Conservation (phyloP, 2,888 invertebrate species). For the Pristionchus maxplancki region DNA sequence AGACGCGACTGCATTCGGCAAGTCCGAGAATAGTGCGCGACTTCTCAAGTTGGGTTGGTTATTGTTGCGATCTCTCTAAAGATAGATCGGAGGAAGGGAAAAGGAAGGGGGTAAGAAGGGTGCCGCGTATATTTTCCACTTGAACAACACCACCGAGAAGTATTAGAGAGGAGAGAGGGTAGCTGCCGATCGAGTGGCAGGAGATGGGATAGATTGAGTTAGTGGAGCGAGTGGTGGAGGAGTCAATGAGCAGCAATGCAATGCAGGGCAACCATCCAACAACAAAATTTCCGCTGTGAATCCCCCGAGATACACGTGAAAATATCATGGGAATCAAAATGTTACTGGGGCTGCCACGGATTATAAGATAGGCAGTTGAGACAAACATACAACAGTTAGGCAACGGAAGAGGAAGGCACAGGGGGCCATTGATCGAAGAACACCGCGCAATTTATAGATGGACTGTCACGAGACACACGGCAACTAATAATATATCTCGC, state of each 20-base stretch:
- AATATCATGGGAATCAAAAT: conserved; percentile 9
- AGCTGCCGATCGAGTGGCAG: background rate
- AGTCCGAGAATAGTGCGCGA: background rate
- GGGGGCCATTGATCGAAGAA: background rate
- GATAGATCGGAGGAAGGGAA: background rate
- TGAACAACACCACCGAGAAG: conserved; percentile 3
- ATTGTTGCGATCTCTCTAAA: conserved; percentile 9
- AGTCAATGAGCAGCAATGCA: background rate
- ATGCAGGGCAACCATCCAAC: background rate
- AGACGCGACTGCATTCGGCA: background rate
- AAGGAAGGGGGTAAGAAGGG: background rate
- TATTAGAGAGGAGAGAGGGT: background rate
- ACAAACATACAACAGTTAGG: background rate
- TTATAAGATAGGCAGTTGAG: background rate
- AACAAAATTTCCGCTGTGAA: background rate
- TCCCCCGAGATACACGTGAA: background rate
- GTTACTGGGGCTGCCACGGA: background rate
- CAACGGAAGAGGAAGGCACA: background rate
- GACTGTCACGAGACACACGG: background rate
- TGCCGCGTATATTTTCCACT: conserved; percentile 17
- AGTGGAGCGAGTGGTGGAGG: background rate
- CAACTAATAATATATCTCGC: background rate
- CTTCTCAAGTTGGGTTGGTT: background rate
- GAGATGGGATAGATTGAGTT: background rate
- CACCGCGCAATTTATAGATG: background rate